phyloP scores from a whole-genome alignment of 1,140 invertebrate genomes.

The Lethocerus indicus region DNA sequence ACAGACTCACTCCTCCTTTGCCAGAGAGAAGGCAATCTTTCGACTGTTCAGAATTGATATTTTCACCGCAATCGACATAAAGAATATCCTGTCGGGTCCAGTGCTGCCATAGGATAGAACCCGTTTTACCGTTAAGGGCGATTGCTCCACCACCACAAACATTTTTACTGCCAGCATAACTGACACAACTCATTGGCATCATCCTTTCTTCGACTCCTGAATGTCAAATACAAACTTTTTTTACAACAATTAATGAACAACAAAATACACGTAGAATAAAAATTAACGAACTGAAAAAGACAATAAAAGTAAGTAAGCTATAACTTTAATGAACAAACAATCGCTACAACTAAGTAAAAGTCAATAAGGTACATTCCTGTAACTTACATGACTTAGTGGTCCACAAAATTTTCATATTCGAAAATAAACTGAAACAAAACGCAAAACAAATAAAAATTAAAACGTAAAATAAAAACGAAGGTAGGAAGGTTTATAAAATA shows the following conservation, averaged over 20 bases:
- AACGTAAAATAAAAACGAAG: not conserved
- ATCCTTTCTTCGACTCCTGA: constrained; percentile 2
- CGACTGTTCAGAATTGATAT: constrained; percentile 50
- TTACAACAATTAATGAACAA: not conserved
- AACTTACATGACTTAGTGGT: too few species aligned
- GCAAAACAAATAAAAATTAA: not conserved
- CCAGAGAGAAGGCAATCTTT: constrained; percentile 34
- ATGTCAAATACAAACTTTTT: not conserved
- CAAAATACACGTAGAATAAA: not conserved
- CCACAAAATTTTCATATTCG: too few species aligned
- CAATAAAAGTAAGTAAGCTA: too few species aligned
- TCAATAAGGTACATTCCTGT: too few species aligned
- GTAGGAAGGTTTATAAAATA: not conserved
- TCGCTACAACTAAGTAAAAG: too few species aligned
- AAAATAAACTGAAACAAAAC: too few species aligned
- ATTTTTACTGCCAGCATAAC: constrained; percentile 17
- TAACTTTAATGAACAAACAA: too few species aligned
- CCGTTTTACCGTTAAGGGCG: constrained; percentile 53
- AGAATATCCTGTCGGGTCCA: constrained; percentile 39
- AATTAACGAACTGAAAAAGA: too few species aligned
- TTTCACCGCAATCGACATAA: constrained; percentile 52
- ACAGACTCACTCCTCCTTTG: constrained; percentile 32
- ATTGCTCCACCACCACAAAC: constrained; percentile 57
- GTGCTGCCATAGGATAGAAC: constrained; percentile 54
- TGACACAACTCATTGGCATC: not conserved